phyloP scores from a whole-genome alignment of 2,888 invertebrate species.

The Scaptomyza reducta region DNA sequence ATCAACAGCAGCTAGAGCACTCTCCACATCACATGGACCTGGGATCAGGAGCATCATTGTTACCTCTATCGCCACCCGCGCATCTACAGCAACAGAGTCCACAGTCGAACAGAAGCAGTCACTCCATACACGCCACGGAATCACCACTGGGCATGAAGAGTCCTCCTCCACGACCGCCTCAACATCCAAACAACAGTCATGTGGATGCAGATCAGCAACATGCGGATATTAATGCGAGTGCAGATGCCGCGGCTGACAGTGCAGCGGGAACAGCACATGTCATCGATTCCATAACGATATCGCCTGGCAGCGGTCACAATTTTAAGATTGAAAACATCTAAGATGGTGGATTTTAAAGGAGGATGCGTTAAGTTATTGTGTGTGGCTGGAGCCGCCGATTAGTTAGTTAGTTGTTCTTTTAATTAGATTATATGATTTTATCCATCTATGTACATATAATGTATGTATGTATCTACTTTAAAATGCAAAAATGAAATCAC shows the following conservation, averaged over 20 bases:
- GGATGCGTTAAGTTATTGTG: conserved; percentile 54
- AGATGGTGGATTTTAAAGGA: conserved; percentile 32
- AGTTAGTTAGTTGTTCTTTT: conserved; percentile 66
- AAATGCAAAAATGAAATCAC: conserved; percentile 54
- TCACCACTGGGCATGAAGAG: conserved; percentile 67
- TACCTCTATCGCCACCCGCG: conserved; percentile 69
- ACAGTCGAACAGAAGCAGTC: conserved; percentile 76
- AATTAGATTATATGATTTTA: conserved; percentile 49
- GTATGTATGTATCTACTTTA: conserved; percentile 36
- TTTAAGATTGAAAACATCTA: conserved; percentile 84
- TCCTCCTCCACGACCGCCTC: conserved; percentile 59
- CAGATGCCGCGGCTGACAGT: conserved; percentile 51
- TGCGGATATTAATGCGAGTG: conserved; percentile 57
- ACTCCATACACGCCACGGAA: conserved; percentile 68
- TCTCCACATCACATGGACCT: conserved; percentile 67
- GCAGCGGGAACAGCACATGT: conserved; percentile 74
- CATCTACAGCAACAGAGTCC: conserved; percentile 75
- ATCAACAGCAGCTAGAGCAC: conserved; percentile 45
- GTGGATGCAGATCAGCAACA: conserved; percentile 36
- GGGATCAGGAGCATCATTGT: conserved; percentile 52
- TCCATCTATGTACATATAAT: conserved; percentile 24
- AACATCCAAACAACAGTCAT: conserved; percentile 14
- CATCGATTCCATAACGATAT: conserved; percentile 83
- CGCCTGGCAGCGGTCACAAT: conserved; percentile 80
- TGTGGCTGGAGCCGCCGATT: conserved; percentile 60